Conservation (phyloP, 2,113 vertebrate species). For the Caranx ignobilis region DNA sequence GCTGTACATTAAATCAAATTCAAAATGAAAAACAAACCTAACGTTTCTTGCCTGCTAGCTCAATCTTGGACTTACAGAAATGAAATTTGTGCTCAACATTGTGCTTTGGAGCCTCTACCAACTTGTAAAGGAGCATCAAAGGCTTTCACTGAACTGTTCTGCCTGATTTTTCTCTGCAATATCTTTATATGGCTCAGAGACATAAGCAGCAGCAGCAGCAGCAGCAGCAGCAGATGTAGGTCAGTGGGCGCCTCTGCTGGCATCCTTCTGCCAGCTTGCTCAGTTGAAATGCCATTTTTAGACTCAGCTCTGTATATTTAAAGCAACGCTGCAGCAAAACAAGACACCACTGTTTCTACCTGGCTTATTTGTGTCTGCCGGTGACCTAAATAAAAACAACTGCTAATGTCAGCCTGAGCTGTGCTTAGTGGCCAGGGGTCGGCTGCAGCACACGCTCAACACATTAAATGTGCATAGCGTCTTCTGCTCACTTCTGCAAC, state of each 20-base stretch:
- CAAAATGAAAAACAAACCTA: too few species aligned
- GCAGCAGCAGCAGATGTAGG: slow-evolving; percentile 64
- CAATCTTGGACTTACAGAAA: too few species aligned
- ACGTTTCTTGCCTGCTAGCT: too few species aligned
- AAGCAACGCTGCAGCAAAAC: slow-evolving; percentile 5
- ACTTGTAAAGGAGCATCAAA: too few species aligned
- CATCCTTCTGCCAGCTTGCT: slow-evolving; percentile 18
- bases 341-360: neutral
- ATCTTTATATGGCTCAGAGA: neutral
- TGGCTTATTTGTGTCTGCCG: neutral
- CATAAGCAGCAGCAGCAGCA: slow-evolving; percentile 8
- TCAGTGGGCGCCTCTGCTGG: slow-evolving; percentile 57
- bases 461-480: neutral
- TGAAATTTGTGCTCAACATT: too few species aligned
- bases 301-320: slow-evolving; percentile 12
- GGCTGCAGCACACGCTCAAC: neutral
- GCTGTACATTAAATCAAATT: too few species aligned
- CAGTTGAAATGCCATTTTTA: slow-evolving; percentile 41
- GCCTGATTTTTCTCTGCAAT: slow-evolving; percentile 8
- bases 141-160: neutral
- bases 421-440: neutral
- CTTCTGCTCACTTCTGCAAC: neutral
- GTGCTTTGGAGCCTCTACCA: neutral
- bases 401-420: neutral
- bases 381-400: neutral